Evolutionary conservation across 2,888 invertebrate genomes (phyloP).

Genomic region (Heteropelma amictum): DNA sequence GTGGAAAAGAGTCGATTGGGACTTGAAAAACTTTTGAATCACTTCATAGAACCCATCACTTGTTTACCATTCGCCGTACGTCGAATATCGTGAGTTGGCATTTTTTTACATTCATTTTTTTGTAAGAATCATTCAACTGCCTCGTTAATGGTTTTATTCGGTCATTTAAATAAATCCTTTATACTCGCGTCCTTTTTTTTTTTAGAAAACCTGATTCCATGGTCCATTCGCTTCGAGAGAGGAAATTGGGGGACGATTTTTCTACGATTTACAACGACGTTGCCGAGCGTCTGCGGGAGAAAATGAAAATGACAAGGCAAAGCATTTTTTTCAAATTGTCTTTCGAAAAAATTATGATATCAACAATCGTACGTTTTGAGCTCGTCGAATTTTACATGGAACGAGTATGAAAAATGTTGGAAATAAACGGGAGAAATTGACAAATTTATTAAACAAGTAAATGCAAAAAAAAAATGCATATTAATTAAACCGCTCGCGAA

Average conservation of each 20-base stretch:
- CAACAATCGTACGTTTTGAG: no score
- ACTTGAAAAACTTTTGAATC: constrained; percentile 82
- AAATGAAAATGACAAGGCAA: constrained; percentile 81
- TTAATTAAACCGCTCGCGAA: no score
- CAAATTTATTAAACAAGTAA: no score
- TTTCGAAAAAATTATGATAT: no score
- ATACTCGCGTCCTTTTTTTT: neutral
- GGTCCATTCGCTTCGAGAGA: constrained; percentile 83
- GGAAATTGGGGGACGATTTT: constrained; percentile 82
- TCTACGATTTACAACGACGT: constrained; percentile 80
- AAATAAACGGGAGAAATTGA: no score
- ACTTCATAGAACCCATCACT: constrained; percentile 83
- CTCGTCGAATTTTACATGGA: no score
- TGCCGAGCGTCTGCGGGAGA: constrained; percentile 81
- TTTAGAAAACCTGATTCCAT: constrained; percentile 65
- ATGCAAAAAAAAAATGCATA: no score
- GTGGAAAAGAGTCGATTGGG: constrained; percentile 84
- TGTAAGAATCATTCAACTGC: neutral
- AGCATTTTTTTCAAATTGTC: no score
- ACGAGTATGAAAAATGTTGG: no score
- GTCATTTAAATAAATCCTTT: neutral
- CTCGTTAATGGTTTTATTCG: neutral
- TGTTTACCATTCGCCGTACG: constrained; percentile 72
- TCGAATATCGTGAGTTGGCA: constrained; percentile 67
- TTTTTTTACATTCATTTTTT: neutral